These are phyloP conservation scores for Sylvia borin DNA, from an alignment of 2,797 vertebrate genomes.

Conservation along the genomic window DNA sequence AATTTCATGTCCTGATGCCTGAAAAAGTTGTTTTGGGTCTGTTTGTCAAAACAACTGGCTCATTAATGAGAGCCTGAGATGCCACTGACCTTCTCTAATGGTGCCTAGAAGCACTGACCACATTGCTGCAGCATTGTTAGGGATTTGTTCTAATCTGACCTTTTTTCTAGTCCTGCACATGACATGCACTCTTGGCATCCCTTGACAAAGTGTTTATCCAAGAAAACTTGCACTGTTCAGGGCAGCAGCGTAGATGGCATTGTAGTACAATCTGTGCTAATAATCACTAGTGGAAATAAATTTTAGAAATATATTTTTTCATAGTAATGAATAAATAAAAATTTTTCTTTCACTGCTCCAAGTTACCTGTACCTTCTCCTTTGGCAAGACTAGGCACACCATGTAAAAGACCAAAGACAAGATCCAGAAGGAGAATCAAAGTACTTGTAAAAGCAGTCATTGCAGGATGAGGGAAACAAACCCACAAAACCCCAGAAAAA, in stretches of 20 bases:
- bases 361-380: not conserved
- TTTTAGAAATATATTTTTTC: not conserved
- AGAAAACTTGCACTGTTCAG: not conserved
- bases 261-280: not conserved
- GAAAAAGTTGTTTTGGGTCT: not conserved
- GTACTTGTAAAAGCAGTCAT: not conserved
- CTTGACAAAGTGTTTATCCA: not conserved
- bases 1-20: not conserved
- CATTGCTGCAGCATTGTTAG: not conserved
- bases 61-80: not conserved
- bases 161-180: not conserved
- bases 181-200: fast-evolving
- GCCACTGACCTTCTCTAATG: not conserved
- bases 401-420: not conserved
- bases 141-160: not conserved
- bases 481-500: not conserved
- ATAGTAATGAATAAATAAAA: not conserved
- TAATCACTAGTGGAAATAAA: not conserved
- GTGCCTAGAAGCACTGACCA: not conserved
- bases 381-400: not conserved
- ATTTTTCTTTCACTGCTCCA: not conserved
- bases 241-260: not conserved
- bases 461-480: not conserved
- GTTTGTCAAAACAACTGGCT: not conserved
- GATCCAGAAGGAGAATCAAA: not conserved